phyloP scores from a whole-genome alignment of 2,797 vertebrate species.

The Myotis pilosus region DNA sequence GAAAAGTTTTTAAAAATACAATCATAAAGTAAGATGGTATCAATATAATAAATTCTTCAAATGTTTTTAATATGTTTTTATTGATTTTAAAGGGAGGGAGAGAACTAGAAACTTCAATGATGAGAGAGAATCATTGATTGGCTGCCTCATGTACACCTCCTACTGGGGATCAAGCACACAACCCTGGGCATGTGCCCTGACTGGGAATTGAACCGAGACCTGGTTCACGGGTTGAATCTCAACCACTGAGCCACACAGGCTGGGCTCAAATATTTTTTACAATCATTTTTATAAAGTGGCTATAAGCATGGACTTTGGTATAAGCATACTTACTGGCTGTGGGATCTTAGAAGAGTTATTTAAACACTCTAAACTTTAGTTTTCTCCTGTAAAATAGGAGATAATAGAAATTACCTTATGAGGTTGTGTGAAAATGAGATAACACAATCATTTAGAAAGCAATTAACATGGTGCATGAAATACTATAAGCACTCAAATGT shows the following conservation, averaged over 20 bases:
- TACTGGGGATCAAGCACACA: too few relatives aligned
- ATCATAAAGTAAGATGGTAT: neutral
- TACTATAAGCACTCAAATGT: neutral
- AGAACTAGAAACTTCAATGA: too few relatives aligned
- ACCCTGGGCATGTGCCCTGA: too few relatives aligned
- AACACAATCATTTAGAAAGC: neutral
- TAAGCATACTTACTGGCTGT: neutral
- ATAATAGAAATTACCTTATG: neutral
- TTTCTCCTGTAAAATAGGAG: neutral
- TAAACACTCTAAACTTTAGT: neutral
- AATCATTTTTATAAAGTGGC: neutral
- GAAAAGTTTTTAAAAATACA: neutral
- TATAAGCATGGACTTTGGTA: neutral
- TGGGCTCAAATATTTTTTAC: neutral
- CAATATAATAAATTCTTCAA: neutral
- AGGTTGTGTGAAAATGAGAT: neutral
- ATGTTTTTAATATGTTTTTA: too few relatives aligned
- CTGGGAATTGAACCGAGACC: too few relatives aligned
- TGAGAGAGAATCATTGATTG: too few relatives aligned
- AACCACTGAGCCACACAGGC: too few relatives aligned
- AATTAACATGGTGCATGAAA: accelerated
- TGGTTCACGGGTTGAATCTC: too few relatives aligned
- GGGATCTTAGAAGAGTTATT: neutral
- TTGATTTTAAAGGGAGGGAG: too few relatives aligned
- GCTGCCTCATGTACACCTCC: too few relatives aligned